A percentile compares a stretch with the other conserved stretches of the same genome.
Conservation (phyloP, 2,797 vertebrate genomes). For the Pseudochirops corinnae region DNA sequence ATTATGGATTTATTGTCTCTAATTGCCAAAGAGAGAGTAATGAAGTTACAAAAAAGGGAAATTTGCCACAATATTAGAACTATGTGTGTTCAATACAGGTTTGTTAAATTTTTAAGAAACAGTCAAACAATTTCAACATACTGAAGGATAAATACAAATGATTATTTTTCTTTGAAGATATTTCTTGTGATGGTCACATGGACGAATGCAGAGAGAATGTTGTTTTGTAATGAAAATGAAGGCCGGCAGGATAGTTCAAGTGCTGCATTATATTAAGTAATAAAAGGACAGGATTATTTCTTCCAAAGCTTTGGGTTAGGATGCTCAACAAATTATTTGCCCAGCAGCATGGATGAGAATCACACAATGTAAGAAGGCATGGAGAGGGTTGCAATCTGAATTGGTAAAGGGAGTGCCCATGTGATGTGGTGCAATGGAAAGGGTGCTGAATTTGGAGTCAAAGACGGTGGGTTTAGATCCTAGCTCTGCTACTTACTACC, state of each 20-base stretch:
- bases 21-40: neutral
- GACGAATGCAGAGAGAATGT: neutral
- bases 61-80: neutral
- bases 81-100: neutral
- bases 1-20: neutral
- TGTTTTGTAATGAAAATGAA: neutral
- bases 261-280: neutral
- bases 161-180: neutral
- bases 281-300: neutral
- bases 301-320: neutral
- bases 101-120: neutral
- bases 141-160: neutral
- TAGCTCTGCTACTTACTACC: neutral
- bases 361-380: neutral
- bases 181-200: neutral
- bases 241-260: too few species aligned
- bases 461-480: neutral
- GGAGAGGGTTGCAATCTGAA: neutral
- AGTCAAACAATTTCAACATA: neutral
- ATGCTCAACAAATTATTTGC: neutral
- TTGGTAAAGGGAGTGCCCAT: too few species aligned
- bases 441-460: neutral
- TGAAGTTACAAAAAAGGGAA: neutral
- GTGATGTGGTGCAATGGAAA: neutral
- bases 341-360: neutral